phyloP scores from a whole-genome alignment of 2,797 vertebrate species.

The Ara ararauna region DNA sequence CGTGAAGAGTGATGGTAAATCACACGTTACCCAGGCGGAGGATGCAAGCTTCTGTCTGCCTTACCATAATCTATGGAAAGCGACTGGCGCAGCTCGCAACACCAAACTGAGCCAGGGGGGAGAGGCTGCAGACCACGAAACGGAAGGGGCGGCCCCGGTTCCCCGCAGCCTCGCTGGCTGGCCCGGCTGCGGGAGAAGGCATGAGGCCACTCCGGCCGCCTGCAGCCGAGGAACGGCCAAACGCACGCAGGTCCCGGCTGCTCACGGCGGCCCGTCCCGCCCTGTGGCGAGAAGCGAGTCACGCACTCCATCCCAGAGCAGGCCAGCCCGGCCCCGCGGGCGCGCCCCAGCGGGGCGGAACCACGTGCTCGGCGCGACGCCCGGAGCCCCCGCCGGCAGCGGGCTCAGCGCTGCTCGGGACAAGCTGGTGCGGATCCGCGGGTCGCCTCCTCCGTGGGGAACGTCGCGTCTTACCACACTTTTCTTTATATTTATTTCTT shows the following conservation, averaged over 20 bases:
- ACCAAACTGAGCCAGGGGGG: too few species aligned
- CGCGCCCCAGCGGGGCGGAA: background rate
- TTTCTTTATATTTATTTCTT: background rate
- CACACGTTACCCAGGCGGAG: too few species aligned
- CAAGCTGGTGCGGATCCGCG: background rate
- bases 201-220: background rate
- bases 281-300: background rate
- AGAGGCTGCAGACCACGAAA: background rate
- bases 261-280: background rate
- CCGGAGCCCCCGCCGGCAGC: background rate
- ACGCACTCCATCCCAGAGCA: background rate
- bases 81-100: too few species aligned
- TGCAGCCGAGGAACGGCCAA: background rate
- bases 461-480: background rate
- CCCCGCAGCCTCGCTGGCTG: background rate
- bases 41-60: background rate
- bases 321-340: background rate
- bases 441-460: background rate
- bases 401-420: background rate
- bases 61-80: too few species aligned
- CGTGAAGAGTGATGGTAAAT: background rate
- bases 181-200: background rate
- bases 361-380: background rate
- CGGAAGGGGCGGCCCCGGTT: background rate
- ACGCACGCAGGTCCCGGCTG: background rate